Evolutionary conservation across 2,113 vertebrate species (phyloP).

Genomic region (Pollachius pollachius): DNA sequence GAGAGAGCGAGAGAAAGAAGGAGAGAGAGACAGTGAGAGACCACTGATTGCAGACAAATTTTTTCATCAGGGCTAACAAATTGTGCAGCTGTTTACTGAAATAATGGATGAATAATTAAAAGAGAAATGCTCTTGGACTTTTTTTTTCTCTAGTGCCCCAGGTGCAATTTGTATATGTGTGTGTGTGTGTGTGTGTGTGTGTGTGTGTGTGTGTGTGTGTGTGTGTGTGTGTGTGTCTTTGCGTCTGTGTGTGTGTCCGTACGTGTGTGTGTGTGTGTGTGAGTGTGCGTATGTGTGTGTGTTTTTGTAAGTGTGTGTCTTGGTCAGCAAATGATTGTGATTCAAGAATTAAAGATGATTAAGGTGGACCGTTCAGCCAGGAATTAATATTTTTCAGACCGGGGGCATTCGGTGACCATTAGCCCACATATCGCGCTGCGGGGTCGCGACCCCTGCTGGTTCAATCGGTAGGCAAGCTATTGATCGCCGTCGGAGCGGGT

Average conservation of each 20-base stretch:
- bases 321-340: conserved; percentile 54
- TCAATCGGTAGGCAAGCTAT: conserved; percentile 56
- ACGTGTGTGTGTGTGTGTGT: background rate
- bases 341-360: conserved; percentile 61
- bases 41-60: conserved; percentile 55
- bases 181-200: background rate
- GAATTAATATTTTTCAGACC: conserved; percentile 40
- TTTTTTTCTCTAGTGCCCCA: conserved; percentile 48
- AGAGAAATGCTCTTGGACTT: conserved; percentile 53
- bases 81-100: conserved; percentile 56
- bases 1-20: conserved; percentile 25
- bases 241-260: conserved; percentile 48
- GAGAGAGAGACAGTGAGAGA: conserved; percentile 23
- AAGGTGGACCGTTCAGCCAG: conserved; percentile 37
- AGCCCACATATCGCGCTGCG: conserved; percentile 42
- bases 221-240: too few relatives aligned
- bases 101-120: conserved; percentile 67
- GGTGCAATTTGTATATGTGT: conserved; percentile 31
- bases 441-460: conserved; percentile 55
- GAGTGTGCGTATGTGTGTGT: conserved; percentile 40
- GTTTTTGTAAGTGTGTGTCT: conserved; percentile 26
- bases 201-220: too few relatives aligned
- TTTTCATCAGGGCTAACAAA: conserved; percentile 42
- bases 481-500: conserved; percentile 55
- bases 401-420: conserved; percentile 55